Evolutionary conservation across 2,888 invertebrate genomes (phyloP), one percentile per base, ranked within the genome.

Genomic region (Heliconius charithonia): DNA sequence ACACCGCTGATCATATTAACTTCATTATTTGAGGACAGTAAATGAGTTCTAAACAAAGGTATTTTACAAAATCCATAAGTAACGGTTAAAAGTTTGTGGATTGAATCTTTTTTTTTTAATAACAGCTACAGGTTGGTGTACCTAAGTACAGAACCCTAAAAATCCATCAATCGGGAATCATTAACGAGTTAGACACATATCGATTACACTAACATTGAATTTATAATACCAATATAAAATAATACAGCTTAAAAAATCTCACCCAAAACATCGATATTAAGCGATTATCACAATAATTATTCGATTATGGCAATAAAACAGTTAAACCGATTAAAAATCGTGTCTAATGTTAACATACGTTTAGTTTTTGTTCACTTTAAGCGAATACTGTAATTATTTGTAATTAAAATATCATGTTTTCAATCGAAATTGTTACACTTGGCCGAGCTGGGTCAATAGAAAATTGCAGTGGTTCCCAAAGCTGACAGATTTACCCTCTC

Each of bases 361-460:
- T n/a, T 72, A 32, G 71, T 72, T 72, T 72, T 72, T 72, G 32
- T n/a, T n/a, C 56, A 56, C 32, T 56, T 72, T 72, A 32, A 56
- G 56, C n/a, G 12, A 3, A 72, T 32, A 72, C 71, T 56, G 71
- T 72, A 32, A 71, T 72, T 72, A 32, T 72, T 72, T 72, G 6
- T 56, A 72, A 72, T 72, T 72, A 72, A 67, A 67, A 56, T 72
- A 56, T 51, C 32, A 72, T 56, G 56, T 72, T 72, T 56, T n/a
- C 12, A n/a, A 56, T 56, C 29, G 56, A 29, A 56, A 12, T 56
- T 72, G 32, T 56, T 32, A 72, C 71, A 72, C 71, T 27, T 22
- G 71, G 25, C n/a, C 25, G 29, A 72, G 59, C 56, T 71, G 56
- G 71, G 71, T 72, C 59, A 59, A 72, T 72, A 59, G 32, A 59